Evolutionary conservation across 1,140 invertebrate species (phyloP).

Genomic region (Nasonia vitripennis): DNA sequence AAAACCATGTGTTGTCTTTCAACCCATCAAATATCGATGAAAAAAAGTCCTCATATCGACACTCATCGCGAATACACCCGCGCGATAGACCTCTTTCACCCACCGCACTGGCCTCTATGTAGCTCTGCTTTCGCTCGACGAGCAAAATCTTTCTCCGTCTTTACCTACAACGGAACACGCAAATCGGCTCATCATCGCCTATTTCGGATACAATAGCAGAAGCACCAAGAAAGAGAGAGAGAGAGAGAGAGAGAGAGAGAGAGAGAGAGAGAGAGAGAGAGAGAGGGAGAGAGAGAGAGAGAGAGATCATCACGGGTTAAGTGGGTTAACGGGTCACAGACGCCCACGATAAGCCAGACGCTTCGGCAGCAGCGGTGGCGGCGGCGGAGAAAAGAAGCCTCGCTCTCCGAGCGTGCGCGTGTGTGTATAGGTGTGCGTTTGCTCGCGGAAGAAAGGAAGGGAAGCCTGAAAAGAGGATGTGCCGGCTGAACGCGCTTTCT

Average conservation of each 20-base stretch:
- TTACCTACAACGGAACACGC: neutral
- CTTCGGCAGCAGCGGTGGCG: neutral
- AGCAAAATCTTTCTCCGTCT: neutral
- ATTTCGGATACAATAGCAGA: constrained; percentile 9
- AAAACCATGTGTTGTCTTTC: no score
- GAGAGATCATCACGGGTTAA: neutral
- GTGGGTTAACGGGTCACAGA: constrained; percentile 43
- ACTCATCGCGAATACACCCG: neutral
- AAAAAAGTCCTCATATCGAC: no score
- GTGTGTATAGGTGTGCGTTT: neutral
- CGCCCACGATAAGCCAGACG: constrained; percentile 42
- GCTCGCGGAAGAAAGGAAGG: neutral
- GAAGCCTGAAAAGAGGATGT: neutral
- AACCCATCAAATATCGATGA: no score
- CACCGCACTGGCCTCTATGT: neutral
- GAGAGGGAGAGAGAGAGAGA: constrained; percentile 2
- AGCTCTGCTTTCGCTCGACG: neutral
- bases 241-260: constrained; percentile 6
- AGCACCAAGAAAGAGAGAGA: neutral
- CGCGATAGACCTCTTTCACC: constrained; percentile 50
- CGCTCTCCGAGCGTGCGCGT: neutral
- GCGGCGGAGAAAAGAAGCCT: neutral
- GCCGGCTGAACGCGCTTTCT: constrained; percentile 5
- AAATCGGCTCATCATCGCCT: constrained; percentile 22
- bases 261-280: neutral